phyloP scores from a whole-genome alignment of 2,113 vertebrate genomes.

The Helogale parvula region DNA sequence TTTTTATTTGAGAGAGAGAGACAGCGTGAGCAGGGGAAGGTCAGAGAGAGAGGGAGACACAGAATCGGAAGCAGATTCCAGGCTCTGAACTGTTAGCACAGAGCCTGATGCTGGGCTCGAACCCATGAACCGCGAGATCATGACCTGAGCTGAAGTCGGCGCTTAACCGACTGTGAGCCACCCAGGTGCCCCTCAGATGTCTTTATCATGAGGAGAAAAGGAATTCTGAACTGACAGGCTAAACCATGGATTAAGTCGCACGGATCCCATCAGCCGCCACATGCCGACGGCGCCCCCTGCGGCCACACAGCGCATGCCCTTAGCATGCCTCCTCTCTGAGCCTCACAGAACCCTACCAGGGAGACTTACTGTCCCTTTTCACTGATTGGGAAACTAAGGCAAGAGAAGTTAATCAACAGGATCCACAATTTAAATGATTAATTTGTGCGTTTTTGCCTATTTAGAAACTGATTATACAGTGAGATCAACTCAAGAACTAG shows the following conservation, averaged over 20 bases:
- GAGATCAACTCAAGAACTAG: constrained; percentile 29
- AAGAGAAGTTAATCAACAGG: constrained; percentile 16
- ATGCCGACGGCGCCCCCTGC: accelerated
- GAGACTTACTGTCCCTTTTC: not conserved
- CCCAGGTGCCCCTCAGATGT: not conserved
- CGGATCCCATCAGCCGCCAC: not conserved
- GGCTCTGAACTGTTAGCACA: not conserved
- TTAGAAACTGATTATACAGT: constrained; percentile 31
- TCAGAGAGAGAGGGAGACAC: too few relatives aligned
- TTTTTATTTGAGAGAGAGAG: too few relatives aligned
- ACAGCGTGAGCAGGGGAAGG: too few relatives aligned
- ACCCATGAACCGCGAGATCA: too few relatives aligned
- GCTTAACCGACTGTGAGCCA: too few relatives aligned
- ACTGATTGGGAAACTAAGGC: constrained; percentile 14
- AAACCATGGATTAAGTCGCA: too few relatives aligned
- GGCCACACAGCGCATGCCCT: not conserved
- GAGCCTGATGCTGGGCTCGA: too few relatives aligned
- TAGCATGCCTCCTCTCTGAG: not conserved
- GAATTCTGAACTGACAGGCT: not conserved
- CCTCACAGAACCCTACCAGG: not conserved
- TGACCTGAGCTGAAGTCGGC: too few relatives aligned
- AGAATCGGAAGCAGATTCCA: too few relatives aligned
- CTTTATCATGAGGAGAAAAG: constrained; percentile 38
- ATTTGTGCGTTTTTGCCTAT: not conserved
- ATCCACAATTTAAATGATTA: constrained; percentile 26